Evolutionary conservation across 2,797 vertebrate genomes (phyloP), one percentile per base, ranked within the genome.

Genomic region (Sciaenops ocellatus): DNA sequence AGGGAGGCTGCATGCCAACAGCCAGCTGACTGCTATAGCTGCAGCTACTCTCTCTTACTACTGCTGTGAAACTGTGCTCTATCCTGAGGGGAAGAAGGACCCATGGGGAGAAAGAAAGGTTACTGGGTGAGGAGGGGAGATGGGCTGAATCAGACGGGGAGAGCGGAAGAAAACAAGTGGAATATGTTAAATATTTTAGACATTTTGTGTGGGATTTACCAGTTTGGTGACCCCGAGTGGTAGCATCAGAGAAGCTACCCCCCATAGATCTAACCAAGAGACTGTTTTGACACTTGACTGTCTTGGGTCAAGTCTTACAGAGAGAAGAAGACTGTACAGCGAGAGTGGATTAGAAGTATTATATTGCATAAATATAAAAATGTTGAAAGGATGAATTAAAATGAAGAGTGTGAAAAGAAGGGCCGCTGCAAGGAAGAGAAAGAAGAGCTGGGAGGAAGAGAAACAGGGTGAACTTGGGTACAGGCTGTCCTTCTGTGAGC

Each of bases 21-120:
- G 78, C 76, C 86, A 87, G 79, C 82, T 86, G 83, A 83, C 78
- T 80, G 83, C 78, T 78, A 52, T 73, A 79, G 80, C 59, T 62
- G 52, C 68, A 79, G 65, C 66, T 78, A 60, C 69, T 85, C 57
- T 66, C 52, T 30, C 47, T 44, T 42, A 34, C 30, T 64, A 28
- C 42, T 1, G 8, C 73, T 55, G 38, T 70, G 51, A 56, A 64
- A 69, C 65, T 26, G 52, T 41, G 50, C 26, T 61, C 2, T 65
- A 24, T 65, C 26, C 52, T 41, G 26, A 73, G 50, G 3, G 3
- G 60, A 51, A 65, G 46, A 64, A 7, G 41, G 56, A 62, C 44
- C 64, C 15, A 30, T 38, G 46, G 61, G 67, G 42, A 64, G 22
- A 67, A 15, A 20, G 22, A 47, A 54, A 34, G 26, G 56, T 76